Percentiles rank a stretch among this genome's conserved stretches.
Evolutionary conservation across 2,113 vertebrate genomes (phyloP).

Genomic region (Bufo bufo): DNA sequence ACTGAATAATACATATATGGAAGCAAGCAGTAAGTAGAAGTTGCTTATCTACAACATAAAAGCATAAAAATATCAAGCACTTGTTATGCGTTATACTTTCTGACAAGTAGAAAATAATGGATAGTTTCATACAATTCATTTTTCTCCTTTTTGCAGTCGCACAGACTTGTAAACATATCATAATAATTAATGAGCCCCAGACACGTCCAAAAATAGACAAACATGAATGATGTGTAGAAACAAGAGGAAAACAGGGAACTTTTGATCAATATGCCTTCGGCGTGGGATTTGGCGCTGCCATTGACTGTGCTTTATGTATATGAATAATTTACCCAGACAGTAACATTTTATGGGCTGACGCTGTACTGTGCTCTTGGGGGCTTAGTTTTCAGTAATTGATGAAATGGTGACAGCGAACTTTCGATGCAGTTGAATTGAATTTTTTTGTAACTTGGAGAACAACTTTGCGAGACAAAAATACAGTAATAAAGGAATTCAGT

Average conservation of each 20-base stretch:
- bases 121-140: conserved; percentile 22
- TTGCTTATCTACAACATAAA: not conserved
- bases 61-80: not conserved
- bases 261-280: conserved; percentile 49
- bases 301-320: conserved; percentile 43
- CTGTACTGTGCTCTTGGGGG: conserved; percentile 35
- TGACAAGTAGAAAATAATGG: conserved; percentile 26
- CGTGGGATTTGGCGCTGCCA: not conserved
- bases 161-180: conserved; percentile 31
- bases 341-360: conserved; percentile 24
- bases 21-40: not conserved
- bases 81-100: not conserved
- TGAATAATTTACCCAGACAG: conserved; percentile 44
- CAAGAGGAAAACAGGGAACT: conserved; percentile 14
- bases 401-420: conserved; percentile 28
- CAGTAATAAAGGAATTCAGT: not conserved
- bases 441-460: not conserved
- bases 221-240: conserved; percentile 44
- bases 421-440: conserved; percentile 1
- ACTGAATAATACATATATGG: not conserved
- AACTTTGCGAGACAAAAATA: not conserved
- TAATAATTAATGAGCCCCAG: conserved; percentile 46
- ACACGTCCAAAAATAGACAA: conserved; percentile 34
- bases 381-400: conserved; percentile 36
- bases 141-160: not conserved